phyloP scores from a whole-genome alignment of 2,113 vertebrate species.

The Anser cygnoides region DNA sequence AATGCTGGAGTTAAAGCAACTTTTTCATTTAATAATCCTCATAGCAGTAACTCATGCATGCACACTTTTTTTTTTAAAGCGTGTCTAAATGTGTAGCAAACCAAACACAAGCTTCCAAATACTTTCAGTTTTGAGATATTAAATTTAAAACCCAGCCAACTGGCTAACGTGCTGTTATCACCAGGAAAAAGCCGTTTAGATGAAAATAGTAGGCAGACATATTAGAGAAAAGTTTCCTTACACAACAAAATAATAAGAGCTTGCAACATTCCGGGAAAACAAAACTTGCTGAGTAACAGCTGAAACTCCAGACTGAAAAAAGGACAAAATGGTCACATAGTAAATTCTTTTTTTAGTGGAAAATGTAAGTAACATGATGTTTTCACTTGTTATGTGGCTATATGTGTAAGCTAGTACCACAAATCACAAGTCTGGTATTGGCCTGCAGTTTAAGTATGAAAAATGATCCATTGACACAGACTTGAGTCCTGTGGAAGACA shows the following conservation, averaged over 20 bases:
- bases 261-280: not conserved
- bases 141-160: not conserved
- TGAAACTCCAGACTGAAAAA: not conserved
- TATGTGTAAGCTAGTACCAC: not conserved
- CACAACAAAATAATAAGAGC: not conserved
- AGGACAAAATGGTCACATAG: not conserved
- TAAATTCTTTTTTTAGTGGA: not conserved
- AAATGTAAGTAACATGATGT: not conserved
- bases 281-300: not conserved
- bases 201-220: not conserved
- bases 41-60: not conserved
- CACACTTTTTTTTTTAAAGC: not conserved
- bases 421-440: not conserved
- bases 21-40: not conserved
- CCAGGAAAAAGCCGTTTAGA: not conserved
- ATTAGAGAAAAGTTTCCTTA: not conserved
- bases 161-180: not conserved
- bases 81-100: not conserved
- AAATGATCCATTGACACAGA: not conserved
- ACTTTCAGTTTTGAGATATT: not conserved
- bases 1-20: not conserved
- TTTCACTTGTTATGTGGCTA: not conserved
- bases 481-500: not conserved
- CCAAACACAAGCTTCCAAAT: not conserved
- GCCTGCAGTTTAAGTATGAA: not conserved